Evolutionary conservation across 2,888 invertebrate species (phyloP).

Genomic region (Brachylomia viminalis): DNA sequence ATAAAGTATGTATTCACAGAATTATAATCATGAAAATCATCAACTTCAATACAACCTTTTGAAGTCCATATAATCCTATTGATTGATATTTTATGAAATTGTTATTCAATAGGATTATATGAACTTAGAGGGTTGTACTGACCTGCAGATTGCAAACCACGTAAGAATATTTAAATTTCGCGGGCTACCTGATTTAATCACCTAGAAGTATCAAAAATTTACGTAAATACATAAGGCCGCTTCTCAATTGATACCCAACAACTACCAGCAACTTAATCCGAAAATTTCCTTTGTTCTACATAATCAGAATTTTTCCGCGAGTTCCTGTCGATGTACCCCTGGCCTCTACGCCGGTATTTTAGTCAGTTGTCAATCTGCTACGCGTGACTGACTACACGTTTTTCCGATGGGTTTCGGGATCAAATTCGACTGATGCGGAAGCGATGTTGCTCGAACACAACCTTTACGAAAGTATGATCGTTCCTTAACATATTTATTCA

Average conservation of each 20-base stretch:
- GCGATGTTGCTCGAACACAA: slow-evolving; percentile 73
- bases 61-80: no score
- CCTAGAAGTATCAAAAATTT: neutral
- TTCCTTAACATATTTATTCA: slow-evolving; percentile 43
- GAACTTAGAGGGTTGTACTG: no score
- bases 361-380: slow-evolving; percentile 84
- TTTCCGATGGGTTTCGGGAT: slow-evolving; percentile 71
- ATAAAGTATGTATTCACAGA: no score
- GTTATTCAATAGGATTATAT: no score
- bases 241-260: neutral
- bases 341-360: slow-evolving; percentile 71
- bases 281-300: slow-evolving; percentile 55
- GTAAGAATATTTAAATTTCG: no score
- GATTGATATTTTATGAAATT: no score
- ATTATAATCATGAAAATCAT: no score
- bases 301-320: slow-evolving; percentile 67
- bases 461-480: slow-evolving; percentile 45
- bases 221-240: neutral
- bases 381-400: slow-evolving; percentile 80
- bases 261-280: slow-evolving; percentile 4
- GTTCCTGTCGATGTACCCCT: slow-evolving; percentile 59
- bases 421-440: slow-evolving; percentile 79
- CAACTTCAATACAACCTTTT: no score
- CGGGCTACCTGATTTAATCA: no score
- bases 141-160: no score